A percentile compares a stretch with the other conserved stretches of the same genome.
Conservation (phyloP, 1,140 invertebrate species). For the Drosophila varians region DNA sequence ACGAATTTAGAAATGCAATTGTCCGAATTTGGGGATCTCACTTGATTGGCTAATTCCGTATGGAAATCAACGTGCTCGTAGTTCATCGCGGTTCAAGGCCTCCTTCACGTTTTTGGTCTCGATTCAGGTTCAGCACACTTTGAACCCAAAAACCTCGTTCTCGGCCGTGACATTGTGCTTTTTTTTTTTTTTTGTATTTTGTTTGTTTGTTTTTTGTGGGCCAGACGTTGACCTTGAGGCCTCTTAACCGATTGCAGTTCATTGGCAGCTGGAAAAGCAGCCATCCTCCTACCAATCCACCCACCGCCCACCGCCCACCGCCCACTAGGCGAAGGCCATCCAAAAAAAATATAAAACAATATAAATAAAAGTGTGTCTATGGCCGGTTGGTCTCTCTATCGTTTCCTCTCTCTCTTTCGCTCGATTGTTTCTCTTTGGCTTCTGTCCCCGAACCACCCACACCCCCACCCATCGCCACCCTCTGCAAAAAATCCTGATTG, state of each 20-base stretch:
- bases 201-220: too few species aligned
- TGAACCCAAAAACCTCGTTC: not conserved
- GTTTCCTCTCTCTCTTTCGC: conserved; percentile 2
- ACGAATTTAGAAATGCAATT: not conserved
- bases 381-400: conserved; percentile 14
- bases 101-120: not conserved
- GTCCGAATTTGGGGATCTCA: not conserved
- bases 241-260: conserved; percentile 43
- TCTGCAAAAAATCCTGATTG: conserved; percentile 1
- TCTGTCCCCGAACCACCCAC: not conserved
- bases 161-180: not conserved
- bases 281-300: not conserved
- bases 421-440: conserved; percentile 27
- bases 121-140: conserved; percentile 1
- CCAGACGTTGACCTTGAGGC: conserved; percentile 45
- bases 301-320: not conserved
- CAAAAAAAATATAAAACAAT: conserved; percentile 1
- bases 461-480: not conserved
- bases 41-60: not conserved
- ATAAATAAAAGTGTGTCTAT: conserved; percentile 41
- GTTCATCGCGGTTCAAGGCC: not conserved
- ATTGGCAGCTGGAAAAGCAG: conserved; percentile 25
- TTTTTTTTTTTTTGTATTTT: not conserved
- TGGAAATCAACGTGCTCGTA: not conserved
- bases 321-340: not conserved